phyloP scores from a whole-genome alignment of 2,113 vertebrate genomes.

The Stigmatopora nigra region DNA sequence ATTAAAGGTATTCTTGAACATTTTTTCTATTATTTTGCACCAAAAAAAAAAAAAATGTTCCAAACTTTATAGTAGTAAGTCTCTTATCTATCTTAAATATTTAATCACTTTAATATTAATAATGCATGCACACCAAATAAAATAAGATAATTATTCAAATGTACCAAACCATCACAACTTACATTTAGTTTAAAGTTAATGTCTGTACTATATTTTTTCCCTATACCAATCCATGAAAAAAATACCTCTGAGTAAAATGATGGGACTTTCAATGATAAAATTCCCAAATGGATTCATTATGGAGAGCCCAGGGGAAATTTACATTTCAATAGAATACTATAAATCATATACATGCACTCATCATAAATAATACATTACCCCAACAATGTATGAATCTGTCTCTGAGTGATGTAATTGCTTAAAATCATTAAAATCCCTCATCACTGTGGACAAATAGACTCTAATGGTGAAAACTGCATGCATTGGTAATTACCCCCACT shows the following conservation, averaged over 20 bases:
- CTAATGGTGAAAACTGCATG: background rate
- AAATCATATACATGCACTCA: slow-evolving; percentile 21
- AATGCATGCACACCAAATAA: background rate
- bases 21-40: background rate
- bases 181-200: background rate
- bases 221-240: slow-evolving; percentile 17
- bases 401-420: slow-evolving; percentile 17
- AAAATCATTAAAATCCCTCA: slow-evolving; percentile 13
- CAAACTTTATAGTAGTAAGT: background rate
- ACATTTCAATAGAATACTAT: slow-evolving; percentile 30
- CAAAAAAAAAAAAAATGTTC: background rate
- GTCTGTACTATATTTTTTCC: slow-evolving; percentile 1
- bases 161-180: background rate
- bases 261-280: slow-evolving; percentile 31
- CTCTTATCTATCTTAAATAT: background rate
- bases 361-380: slow-evolving; percentile 41
- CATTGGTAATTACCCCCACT: background rate
- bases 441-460: background rate
- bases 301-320: slow-evolving; percentile 34
- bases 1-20: background rate
- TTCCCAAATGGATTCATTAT: slow-evolving; percentile 47
- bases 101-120: background rate
- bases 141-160: background rate
- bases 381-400: slow-evolving; percentile 11
- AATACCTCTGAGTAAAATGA: slow-evolving; percentile 17